Evolutionary conservation across 2,113 vertebrate species (phyloP).

Genomic region (Eidolon helvum): DNA sequence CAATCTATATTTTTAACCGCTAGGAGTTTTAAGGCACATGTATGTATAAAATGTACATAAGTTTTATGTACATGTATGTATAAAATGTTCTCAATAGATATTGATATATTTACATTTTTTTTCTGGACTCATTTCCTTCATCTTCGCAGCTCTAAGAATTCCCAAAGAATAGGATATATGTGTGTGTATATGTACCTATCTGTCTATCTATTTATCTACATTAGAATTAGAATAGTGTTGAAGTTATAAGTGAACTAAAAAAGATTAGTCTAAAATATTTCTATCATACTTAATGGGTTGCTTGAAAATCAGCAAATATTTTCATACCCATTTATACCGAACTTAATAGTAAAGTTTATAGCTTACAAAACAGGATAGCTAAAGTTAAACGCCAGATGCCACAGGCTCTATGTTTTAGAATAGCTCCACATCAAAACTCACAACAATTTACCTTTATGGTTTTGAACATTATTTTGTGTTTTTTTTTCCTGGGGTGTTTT

Average conservation of each 20-base stretch:
- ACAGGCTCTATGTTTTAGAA: not conserved
- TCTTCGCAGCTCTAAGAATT: not conserved
- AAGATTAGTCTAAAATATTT: not conserved
- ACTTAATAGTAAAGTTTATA: not conserved
- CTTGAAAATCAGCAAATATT: not conserved
- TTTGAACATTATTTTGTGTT: not conserved
- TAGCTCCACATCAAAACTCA: not conserved
- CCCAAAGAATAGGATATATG: not conserved
- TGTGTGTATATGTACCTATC: not conserved
- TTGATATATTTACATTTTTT: not conserved
- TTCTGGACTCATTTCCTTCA: not conserved
- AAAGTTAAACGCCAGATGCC: not conserved
- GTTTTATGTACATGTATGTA: not conserved
- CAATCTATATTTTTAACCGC: not conserved
- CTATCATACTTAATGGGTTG: not conserved
- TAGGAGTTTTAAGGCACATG: not conserved
- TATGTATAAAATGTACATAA: not conserved
- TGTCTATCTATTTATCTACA: not conserved
- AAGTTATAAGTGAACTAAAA: not conserved
- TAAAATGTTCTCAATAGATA: not conserved
- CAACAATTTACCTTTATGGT: not conserved
- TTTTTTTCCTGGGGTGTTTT: not conserved
- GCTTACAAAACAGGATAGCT: not conserved
- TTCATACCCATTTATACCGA: not conserved
- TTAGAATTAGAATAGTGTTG: not conserved